Conservation (phyloP, 2,797 vertebrate species). For the Erpetoichthys calabaricus region DNA sequence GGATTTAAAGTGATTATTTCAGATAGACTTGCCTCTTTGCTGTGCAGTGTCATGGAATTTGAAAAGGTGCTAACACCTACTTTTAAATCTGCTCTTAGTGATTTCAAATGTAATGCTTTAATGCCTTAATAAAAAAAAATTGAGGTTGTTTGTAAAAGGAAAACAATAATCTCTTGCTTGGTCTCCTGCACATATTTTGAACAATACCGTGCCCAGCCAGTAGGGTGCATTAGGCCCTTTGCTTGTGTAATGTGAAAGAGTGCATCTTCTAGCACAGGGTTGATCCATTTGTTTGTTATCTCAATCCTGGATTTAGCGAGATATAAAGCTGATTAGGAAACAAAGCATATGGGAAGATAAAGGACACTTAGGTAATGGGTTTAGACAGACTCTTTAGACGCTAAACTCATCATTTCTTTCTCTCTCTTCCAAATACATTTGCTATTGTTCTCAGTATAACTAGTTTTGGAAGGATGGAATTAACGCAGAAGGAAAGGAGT, state of each 20-base stretch:
- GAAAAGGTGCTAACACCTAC: too few relatives aligned
- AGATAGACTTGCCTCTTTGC: background rate
- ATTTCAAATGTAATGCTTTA: background rate
- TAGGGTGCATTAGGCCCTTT: constrained; percentile 22
- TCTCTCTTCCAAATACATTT: constrained; percentile 46
- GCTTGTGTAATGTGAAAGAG: constrained; percentile 29
- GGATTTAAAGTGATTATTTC: background rate
- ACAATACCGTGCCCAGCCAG: constrained; percentile 10
- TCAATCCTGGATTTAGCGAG: constrained; percentile 68
- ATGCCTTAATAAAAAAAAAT: background rate
- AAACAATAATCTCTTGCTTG: constrained; percentile 7
- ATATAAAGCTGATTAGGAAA: constrained; percentile 77
- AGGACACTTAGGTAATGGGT: constrained; percentile 71
- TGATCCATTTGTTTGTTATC: constrained; percentile 72
- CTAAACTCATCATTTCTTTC: constrained; percentile 46
- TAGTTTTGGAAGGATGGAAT: too few relatives aligned
- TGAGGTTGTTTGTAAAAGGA: constrained; percentile 9
- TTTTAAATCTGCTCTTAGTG: background rate
- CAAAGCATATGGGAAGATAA: constrained; percentile 66
- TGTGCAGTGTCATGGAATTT: background rate
- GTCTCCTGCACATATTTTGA: constrained; percentile 2
- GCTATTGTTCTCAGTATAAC: constrained; percentile 56
- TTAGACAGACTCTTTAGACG: constrained; percentile 55
- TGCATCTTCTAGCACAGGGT: constrained; percentile 36
- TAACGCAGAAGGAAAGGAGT: too few relatives aligned